Base-by-base conservation (phyloP, 2,113 vertebrate species). In the Halichoeres trimaculatus region DNA sequence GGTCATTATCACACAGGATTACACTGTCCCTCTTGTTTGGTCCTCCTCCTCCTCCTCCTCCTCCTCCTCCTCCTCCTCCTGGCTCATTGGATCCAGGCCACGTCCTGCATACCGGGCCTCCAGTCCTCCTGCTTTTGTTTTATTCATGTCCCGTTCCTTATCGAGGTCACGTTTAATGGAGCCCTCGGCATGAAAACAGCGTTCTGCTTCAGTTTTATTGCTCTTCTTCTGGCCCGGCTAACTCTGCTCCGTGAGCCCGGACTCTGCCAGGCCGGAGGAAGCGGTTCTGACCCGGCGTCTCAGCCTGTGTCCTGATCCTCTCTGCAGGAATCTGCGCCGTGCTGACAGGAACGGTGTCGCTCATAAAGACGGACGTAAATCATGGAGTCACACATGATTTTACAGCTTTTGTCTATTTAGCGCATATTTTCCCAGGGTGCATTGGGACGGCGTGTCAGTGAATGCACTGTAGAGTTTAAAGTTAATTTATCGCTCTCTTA, bases 121-220 rank as follows among this genome's bases (percentile, higher is more conserved):
- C 13, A 20, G 51, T 78, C 78, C 60, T 56, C 56, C 70, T 24
- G 67, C 81, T 79, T 82, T 85, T 81, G 78, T 90, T 90, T 89
- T 78, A 86, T 86, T 87, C 68, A 83, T 86, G 67, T 76, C 41
- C 64, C 26, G 60, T 52, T 84, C 84, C 65, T 58, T 6, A 73
- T 81, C 40, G 74, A 89, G 88, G 82, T 89, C 83, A 82, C 41
- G 74, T 90, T 91, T 91, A 87, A 92, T 87, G 80, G 87, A 87
- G 84, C 74, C 1, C 56, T 9, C 59, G 67, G 65, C 68, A 84
- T 51, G 72, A 75, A 79, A 63, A 57, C 72, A 69, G 73, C 81
- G 78, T 53, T 64, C 75, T 81, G 70, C 66, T 61, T 73, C 58
- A 23, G 56, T 70, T 89, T 88, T 85, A 89, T 78, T 74, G 74